Percentiles rank a stretch among this genome's conserved stretches.
These are phyloP conservation scores for Enteromius anoplus DNA, from an alignment of 2,797 vertebrate species.

Conservation along the genomic window DNA sequence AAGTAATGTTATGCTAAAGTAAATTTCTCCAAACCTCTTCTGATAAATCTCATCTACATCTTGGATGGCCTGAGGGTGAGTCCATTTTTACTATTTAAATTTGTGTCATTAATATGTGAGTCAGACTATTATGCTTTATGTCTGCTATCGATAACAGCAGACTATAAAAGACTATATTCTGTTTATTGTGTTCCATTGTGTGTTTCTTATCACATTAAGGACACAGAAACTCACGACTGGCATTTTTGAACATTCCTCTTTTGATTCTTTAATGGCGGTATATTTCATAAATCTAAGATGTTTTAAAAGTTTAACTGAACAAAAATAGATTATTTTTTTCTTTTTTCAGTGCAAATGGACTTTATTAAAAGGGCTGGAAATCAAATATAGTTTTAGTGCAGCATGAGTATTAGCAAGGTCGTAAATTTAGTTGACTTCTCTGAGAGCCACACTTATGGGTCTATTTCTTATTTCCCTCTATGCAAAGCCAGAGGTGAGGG, in stretches of 20 bases:
- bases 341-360: not conserved
- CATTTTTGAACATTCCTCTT: not conserved
- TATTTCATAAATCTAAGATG: not conserved
- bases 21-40: not conserved
- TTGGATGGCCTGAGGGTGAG: not conserved
- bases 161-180: not conserved
- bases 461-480: constrained; percentile 46
- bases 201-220: not conserved
- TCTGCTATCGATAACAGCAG: not conserved
- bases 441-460: constrained; percentile 3
- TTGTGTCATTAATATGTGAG: not conserved
- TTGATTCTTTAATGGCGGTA: not conserved
- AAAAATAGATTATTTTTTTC: not conserved
- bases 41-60: not conserved
- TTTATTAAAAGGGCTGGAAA: not conserved
- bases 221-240: not conserved
- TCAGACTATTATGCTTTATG: not conserved
- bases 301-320: not conserved
- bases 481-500: constrained; percentile 48
- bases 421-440: constrained; percentile 21
- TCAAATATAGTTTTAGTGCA: not conserved
- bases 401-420: constrained; percentile 9
- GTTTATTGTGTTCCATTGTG: not conserved
- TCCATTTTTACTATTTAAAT: not conserved
- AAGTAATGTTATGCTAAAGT: not conserved